Evolutionary conservation across 2,113 vertebrate genomes (phyloP), one percentile per base, ranked within the genome.

Genomic region (Anhinga rufa): DNA sequence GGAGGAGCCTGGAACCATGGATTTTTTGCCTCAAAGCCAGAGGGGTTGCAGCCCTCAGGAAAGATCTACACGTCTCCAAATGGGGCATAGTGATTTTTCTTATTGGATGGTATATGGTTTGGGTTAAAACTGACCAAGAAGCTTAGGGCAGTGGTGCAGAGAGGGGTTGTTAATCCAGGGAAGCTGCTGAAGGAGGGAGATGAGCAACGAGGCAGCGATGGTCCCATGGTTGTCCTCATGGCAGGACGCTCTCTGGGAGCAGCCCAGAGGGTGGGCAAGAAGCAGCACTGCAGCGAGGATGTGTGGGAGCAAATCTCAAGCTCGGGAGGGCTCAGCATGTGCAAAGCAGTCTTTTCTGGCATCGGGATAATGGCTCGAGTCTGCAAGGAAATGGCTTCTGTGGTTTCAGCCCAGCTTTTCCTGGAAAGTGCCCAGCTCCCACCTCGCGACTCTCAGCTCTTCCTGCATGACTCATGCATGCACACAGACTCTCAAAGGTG

Each of bases 401-500:
- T 1, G 95, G 95, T 93, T 70, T 70, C 49, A 89, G 76, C 54
- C 81, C 81, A 36, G 89, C 77, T 96, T 95, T 95, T 96, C 95
- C 81, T 93, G 92, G 97, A 91, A 97, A 92, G 84, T 70, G 92
- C 95, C 94, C 94, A 80, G 74, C 92, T 97, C 83, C 95, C 96
- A 92, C 77, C 95, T 92, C 65, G 3, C 51, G 2, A 24, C 92
- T 74, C 66, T 31, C 5, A 2, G 51, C 82, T 96, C 86, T 82
- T 62, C 94, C 92, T 91, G 96, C 66, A 1, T 91, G 96, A 95
- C 62, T 97, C 91, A 87, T 2, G 7, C 61, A 4, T 2, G 28
- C 70, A 3, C 1, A 40, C 66, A 22, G 44, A 5, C 36, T 89
- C 77, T 42, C 2, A 0, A 29, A 42, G 69, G 92, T 82, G 94